Conservation (phyloP, 2,113 vertebrate genomes). For the Connochaetes taurinus region DNA sequence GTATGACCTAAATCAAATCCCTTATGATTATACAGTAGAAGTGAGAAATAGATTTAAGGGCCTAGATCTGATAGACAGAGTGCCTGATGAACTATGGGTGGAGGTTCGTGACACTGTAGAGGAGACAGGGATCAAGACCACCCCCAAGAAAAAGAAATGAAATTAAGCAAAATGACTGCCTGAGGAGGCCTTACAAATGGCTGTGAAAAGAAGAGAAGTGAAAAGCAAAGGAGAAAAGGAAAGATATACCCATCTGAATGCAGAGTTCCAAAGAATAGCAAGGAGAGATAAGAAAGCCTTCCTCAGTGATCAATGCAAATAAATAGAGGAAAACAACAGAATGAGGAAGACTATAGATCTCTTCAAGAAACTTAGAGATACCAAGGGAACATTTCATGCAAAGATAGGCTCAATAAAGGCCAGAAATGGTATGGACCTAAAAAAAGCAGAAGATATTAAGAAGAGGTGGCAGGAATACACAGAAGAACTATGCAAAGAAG, state of each 20-base stretch:
- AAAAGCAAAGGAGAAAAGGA: neutral
- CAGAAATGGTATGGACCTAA: neutral
- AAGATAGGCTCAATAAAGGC: neutral
- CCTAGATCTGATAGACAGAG: neutral
- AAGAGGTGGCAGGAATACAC: neutral
- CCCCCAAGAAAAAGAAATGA: neutral
- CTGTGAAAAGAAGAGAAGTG: neutral
- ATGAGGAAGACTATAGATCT: neutral
- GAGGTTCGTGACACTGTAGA: neutral
- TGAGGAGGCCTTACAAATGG: neutral
- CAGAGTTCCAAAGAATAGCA: neutral
- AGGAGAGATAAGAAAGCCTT: neutral
- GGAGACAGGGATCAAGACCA: neutral
- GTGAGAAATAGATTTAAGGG: neutral
- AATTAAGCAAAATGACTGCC: neutral
- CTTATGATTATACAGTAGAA: neutral
- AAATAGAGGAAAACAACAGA: neutral
- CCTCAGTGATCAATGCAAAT: neutral
- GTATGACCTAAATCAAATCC: neutral
- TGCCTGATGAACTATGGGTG: neutral
- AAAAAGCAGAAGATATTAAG: neutral
- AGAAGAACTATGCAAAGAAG: neutral
- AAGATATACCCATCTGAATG: neutral
- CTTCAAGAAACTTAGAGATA: neutral
- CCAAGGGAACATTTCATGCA: neutral